Evolutionary conservation across 2,113 vertebrate genomes (phyloP).

Genomic region (Leucopsar rothschildi): DNA sequence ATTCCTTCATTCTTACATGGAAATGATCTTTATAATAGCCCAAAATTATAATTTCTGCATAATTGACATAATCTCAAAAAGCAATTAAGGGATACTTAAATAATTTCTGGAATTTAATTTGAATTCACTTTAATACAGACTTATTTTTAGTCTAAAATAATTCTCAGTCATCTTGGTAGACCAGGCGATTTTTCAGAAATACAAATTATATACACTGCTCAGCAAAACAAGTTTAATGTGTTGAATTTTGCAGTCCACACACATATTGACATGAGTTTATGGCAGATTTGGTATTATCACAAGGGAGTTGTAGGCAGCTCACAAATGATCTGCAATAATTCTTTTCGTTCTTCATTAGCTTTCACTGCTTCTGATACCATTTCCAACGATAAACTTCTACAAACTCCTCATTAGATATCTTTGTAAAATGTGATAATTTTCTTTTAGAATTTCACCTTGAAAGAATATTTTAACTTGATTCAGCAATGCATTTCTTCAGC

Average conservation of each 20-base stretch:
- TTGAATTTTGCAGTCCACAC: neutral
- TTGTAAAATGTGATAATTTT: neutral
- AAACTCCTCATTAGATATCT: neutral
- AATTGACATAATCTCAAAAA: neutral
- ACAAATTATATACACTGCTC: neutral
- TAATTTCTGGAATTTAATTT: neutral
- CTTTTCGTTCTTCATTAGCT: neutral
- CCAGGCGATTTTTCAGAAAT: neutral
- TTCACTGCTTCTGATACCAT: neutral
- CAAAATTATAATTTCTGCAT: neutral
- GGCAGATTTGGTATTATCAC: neutral
- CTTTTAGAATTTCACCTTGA: neutral
- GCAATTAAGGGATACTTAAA: neutral
- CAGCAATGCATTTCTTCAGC: neutral
- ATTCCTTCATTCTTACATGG: neutral
- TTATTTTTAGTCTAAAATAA: neutral
- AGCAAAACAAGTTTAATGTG: neutral
- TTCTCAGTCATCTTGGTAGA: neutral
- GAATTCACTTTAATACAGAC: neutral
- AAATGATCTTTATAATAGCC: neutral
- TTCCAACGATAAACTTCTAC: neutral
- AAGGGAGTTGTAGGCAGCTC: neutral
- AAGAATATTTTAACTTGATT: neutral
- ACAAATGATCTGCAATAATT: neutral
- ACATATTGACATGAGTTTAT: neutral